phyloP scores from a whole-genome alignment of 1,140 invertebrate genomes.

The Drosophila serrata region DNA sequence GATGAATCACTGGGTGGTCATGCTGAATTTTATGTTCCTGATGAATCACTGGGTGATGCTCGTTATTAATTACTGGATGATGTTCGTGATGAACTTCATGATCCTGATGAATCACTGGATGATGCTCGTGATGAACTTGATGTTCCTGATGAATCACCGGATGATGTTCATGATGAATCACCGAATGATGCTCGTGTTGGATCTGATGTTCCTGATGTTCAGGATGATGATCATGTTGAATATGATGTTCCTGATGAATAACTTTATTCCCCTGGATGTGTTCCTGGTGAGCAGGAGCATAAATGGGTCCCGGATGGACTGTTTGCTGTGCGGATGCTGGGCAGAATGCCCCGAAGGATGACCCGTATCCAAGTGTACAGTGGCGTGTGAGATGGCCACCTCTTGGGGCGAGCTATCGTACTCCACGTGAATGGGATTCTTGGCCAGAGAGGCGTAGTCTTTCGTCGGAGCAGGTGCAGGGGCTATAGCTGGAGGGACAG shows the following conservation, averaged over 20 bases:
- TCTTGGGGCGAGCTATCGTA: constrained; percentile 66
- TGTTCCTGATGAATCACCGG: constrained; percentile 9
- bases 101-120: constrained; percentile 2
- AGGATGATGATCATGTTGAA: constrained; percentile 11
- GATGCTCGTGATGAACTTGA: constrained; percentile 1
- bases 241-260: constrained; percentile 11
- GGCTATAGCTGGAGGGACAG: constrained; percentile 1
- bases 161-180: constrained; percentile 5
- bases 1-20: neutral
- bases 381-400: constrained; percentile 44
- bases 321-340: constrained; percentile 1
- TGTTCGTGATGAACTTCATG: neutral
- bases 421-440: constrained; percentile 75
- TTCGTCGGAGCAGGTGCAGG: constrained; percentile 1
- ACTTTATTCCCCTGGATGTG: constrained; percentile 7
- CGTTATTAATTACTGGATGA: neutral
- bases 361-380: constrained; percentile 36
- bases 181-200: neutral
- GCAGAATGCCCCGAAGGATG: neutral
- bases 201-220: constrained; percentile 7
- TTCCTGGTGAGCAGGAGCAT: neutral
- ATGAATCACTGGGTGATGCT: neutral
- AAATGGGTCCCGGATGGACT: neutral
- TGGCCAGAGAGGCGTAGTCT: constrained; percentile 60
- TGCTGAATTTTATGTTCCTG: neutral